Evolutionary conservation across 2,113 vertebrate species (phyloP).

Genomic region (Tonatia bakeri): DNA sequence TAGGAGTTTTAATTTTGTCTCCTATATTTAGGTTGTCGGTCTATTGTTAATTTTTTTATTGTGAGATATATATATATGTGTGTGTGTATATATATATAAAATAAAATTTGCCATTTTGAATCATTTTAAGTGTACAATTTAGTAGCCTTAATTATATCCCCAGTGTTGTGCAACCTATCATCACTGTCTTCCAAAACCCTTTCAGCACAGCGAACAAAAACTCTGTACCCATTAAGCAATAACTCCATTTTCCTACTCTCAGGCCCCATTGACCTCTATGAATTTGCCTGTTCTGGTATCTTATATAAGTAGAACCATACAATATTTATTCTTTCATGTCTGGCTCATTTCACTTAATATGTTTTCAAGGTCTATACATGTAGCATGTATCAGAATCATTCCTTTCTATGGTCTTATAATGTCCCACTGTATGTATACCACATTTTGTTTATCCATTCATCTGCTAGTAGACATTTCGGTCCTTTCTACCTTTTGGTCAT

Average conservation of each 20-base stretch:
- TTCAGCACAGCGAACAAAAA: not conserved
- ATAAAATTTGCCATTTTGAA: slow-evolving; percentile 6
- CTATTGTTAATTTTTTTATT: not conserved
- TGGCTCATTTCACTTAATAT: not conserved
- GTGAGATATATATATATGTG: not conserved
- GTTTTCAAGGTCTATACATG: not conserved
- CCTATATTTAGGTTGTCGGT: not conserved
- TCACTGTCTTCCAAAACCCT: not conserved
- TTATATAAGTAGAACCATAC: not conserved
- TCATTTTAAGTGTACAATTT: not conserved
- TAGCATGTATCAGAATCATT: not conserved
- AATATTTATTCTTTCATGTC: not conserved
- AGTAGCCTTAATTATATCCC: not conserved
- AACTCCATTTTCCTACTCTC: not conserved
- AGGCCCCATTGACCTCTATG: not conserved
- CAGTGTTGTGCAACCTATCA: not conserved
- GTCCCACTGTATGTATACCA: not conserved
- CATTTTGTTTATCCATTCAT: not conserved
- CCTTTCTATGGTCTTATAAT: not conserved
- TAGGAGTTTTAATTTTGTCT: not conserved
- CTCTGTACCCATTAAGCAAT: not conserved
- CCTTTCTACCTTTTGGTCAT: not conserved
- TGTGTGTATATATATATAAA: not conserved
- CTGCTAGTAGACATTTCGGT: not conserved
- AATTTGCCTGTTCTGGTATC: not conserved